Conservation (phyloP, 2,797 vertebrate species). For the Rhyacichthys aspro region DNA sequence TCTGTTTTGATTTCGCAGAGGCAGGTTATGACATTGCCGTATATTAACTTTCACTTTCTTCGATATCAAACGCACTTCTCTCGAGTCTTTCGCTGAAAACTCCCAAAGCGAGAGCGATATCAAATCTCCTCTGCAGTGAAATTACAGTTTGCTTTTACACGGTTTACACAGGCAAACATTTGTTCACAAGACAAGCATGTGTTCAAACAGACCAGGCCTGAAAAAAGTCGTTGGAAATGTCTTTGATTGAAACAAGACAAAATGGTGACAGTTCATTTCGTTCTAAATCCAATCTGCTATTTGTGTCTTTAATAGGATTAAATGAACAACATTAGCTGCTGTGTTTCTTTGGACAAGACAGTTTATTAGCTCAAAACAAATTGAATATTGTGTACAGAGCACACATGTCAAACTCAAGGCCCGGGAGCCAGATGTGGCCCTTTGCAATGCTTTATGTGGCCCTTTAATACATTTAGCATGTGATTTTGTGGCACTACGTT, state of each 20-base stretch:
- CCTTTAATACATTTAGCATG: no score
- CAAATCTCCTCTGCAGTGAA: conserved; percentile 21
- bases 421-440: no score
- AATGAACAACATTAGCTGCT: neutral
- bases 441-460: no score
- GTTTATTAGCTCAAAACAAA: conserved; percentile 19
- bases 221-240: conserved; percentile 32
- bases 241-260: conserved; percentile 30
- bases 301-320: no score
- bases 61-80: conserved; percentile 19
- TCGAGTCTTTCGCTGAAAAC: conserved; percentile 30
- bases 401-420: no score
- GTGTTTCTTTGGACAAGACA: conserved; percentile 1
- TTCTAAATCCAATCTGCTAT: conserved; percentile 21
- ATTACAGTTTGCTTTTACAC: conserved; percentile 24
- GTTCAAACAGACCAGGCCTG: conserved; percentile 1
- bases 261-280: conserved; percentile 39
- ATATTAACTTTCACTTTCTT: conserved; percentile 33
- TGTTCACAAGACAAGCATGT: conserved; percentile 9
- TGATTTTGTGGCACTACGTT: no score
- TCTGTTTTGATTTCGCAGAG: conserved; percentile 6
- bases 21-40: conserved; percentile 14
- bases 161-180: conserved; percentile 30
- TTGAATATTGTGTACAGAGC: neutral
- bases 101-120: conserved; percentile 12